A percentile compares a stretch with the other conserved stretches of the same genome.
phyloP scores from a whole-genome alignment of 2,113 vertebrate genomes.

The Dissostichus mawsoni region DNA sequence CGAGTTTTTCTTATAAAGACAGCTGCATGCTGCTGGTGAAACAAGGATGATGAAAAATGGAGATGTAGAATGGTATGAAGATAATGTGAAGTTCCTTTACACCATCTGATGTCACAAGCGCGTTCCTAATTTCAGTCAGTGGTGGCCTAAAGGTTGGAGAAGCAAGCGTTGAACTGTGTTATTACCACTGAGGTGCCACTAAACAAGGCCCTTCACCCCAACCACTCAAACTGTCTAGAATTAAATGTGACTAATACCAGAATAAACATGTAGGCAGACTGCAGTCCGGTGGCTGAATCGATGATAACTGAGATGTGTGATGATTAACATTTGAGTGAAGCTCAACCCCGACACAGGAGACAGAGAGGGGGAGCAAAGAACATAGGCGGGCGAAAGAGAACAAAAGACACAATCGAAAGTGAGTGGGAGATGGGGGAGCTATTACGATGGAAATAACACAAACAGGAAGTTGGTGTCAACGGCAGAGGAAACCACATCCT shows the following conservation, averaged over 20 bases:
- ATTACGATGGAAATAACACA: slow-evolving; percentile 78
- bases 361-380: not conserved
- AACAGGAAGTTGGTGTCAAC: slow-evolving; percentile 81
- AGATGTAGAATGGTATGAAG: not conserved
- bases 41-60: not conserved
- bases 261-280: too few relatives aligned
- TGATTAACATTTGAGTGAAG: not conserved
- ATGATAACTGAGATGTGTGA: not conserved
- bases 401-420: not conserved
- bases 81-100: not conserved
- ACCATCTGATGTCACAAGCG: not conserved
- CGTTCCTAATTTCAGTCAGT: not conserved
- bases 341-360: not conserved
- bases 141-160: too few relatives aligned
- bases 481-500: slow-evolving; percentile 80
- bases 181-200: too few relatives aligned
- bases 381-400: not conserved
- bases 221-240: too few relatives aligned
- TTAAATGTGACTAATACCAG: too few relatives aligned
- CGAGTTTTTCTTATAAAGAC: not conserved
- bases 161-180: too few relatives aligned
- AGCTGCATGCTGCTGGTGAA: not conserved
- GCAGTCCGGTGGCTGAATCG: not conserved
- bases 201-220: too few relatives aligned
- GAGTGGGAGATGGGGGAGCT: not conserved